Percentiles rank a stretch among this genome's conserved stretches.
phyloP scores from a whole-genome alignment of 2,888 invertebrate genomes.

The Spodoptera exigua region DNA sequence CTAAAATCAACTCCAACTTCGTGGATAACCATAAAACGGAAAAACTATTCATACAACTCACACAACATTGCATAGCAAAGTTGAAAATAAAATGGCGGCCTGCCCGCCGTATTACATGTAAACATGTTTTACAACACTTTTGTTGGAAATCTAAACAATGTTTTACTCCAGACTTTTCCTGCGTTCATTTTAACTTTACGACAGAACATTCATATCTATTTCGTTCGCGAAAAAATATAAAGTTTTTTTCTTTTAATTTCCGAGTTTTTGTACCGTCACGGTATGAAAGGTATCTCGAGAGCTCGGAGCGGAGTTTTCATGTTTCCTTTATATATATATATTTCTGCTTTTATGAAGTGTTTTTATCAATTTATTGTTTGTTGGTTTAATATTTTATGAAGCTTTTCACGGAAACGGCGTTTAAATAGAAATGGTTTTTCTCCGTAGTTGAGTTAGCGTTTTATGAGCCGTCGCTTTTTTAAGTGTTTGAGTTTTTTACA shows the following conservation, averaged over 20 bases:
- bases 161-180: constrained; percentile 9
- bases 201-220: constrained; percentile 33
- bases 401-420: constrained; percentile 11
- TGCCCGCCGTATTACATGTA: not conserved
- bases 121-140: constrained; percentile 4
- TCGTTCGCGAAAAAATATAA: constrained; percentile 44
- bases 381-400: constrained; percentile 22
- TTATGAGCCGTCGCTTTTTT: too few species aligned
- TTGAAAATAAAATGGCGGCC: constrained; percentile 20
- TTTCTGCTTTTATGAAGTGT: constrained; percentile 39
- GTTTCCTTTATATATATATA: constrained; percentile 35
- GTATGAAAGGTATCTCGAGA: constrained; percentile 36
- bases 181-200: constrained; percentile 25
- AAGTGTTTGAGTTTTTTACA: not conserved
- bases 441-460: too few species aligned
- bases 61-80: constrained; percentile 17
- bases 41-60: constrained; percentile 11
- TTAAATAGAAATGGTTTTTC: constrained; percentile 10
- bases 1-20: too few species aligned
- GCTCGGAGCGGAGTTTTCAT: constrained; percentile 31
- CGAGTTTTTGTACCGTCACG: constrained; percentile 39
- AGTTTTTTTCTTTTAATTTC: constrained; percentile 50
- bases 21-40: constrained; percentile 4
- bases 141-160: constrained; percentile 33
- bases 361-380: constrained; percentile 44